Percentiles rank a stretch among this genome's conserved stretches.
Evolutionary conservation across 2,888 invertebrate species (phyloP).

Genomic region (Drosophila infuscata): DNA sequence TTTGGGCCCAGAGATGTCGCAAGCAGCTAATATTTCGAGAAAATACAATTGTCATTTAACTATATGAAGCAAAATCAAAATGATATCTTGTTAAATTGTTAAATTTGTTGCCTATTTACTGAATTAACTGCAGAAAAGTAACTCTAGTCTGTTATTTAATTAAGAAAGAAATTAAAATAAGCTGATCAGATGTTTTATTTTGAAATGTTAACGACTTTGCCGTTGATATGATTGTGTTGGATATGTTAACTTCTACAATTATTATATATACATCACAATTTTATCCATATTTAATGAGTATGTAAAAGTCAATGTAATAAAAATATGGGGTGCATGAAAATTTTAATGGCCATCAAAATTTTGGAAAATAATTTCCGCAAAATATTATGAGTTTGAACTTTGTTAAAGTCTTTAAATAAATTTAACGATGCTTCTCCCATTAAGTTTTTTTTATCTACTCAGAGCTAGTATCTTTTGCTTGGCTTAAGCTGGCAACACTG

Average conservation of each 20-base stretch:
- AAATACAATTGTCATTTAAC: not conserved
- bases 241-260: not conserved
- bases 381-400: not conserved
- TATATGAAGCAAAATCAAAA: not conserved
- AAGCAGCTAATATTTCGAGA: not conserved
- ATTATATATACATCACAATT: not conserved
- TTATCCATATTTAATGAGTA: not conserved
- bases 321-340: not conserved
- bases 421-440: not conserved
- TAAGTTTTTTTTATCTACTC: not conserved
- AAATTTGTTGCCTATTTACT: not conserved
- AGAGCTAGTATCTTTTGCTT: not conserved
- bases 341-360: not conserved
- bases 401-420: not conserved
- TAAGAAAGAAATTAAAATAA: not conserved
- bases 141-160: not conserved
- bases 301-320: not conserved
- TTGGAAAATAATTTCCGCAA: not conserved
- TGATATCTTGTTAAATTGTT: not conserved
- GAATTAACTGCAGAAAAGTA: not conserved
- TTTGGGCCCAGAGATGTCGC: not conserved
- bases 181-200: too few relatives aligned
- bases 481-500: conserved; percentile 2
- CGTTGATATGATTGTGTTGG: not conserved
- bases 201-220: not conserved